Evolutionary conservation across 2,113 vertebrate genomes (phyloP).

Genomic region (Phrynosoma platyrhinos): DNA sequence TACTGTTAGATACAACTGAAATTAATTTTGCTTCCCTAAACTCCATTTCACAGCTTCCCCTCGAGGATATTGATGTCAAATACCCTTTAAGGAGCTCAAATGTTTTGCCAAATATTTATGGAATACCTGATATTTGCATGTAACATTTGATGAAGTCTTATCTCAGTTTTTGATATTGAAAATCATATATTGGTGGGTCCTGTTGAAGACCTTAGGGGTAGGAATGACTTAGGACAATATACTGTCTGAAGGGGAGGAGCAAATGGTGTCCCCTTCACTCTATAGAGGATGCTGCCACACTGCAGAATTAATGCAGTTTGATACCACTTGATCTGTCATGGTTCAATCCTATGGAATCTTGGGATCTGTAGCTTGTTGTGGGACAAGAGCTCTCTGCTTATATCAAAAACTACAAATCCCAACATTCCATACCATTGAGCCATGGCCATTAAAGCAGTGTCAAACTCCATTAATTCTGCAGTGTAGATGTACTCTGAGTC

Average conservation of each 20-base stretch:
- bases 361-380: no score
- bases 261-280: not conserved
- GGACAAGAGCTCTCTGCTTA: no score
- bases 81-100: not conserved
- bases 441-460: no score
- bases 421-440: no score
- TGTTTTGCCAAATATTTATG: not conserved
- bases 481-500: no score
- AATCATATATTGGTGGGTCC: not conserved
- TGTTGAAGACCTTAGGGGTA: not conserved
- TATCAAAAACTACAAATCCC: no score
- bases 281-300: no score
- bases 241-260: not conserved
- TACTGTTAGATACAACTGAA: conserved; percentile 40
- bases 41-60: conserved; percentile 31
- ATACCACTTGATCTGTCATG: no score
- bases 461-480: no score
- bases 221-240: not conserved
- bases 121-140: not conserved
- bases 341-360: no score
- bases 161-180: not conserved
- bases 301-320: no score
- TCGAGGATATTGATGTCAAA: conserved; percentile 18
- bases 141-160: not conserved
- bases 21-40: not conserved